Conservation (phyloP, 1,140 invertebrate genomes). For the Lordiphosa clarofinis region DNA sequence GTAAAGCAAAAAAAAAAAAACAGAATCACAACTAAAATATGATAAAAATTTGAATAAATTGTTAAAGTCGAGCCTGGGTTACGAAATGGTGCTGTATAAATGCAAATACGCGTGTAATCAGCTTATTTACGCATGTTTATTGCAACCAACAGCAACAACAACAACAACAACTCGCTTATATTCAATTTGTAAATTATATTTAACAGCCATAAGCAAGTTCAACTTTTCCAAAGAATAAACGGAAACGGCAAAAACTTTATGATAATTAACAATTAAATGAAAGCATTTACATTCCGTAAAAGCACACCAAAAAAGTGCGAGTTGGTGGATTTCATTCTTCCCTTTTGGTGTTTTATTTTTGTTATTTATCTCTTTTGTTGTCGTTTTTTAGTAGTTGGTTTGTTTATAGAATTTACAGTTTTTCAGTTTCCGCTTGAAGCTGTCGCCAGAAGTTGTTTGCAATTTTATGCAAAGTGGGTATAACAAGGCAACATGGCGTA, state of each 20-base stretch:
- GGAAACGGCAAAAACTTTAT: not conserved
- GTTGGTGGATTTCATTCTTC: not conserved
- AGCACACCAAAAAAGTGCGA: no score
- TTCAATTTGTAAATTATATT: constrained; percentile 53
- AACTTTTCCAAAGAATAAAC: not conserved
- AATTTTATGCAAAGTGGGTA: constrained; percentile 13
- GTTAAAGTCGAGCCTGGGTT: constrained; percentile 7
- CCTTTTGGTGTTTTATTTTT: constrained; percentile 14
- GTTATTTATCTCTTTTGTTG: constrained; percentile 2
- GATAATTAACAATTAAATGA: no score
- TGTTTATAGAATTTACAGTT: constrained; percentile 52
- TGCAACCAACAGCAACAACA: no score
- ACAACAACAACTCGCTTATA: constrained; percentile 21
- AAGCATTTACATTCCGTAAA: no score
- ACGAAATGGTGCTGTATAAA: constrained; percentile 49
- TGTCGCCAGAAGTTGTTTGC: constrained; percentile 14
- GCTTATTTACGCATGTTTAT: constrained; percentile 75
- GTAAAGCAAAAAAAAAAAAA: constrained; percentile 8
- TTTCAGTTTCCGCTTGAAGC: constrained; percentile 37
- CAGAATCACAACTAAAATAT: constrained; percentile 55
- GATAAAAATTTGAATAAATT: constrained; percentile 68
- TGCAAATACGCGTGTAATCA: constrained; percentile 76
- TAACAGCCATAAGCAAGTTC: constrained; percentile 29
- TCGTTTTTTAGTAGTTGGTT: constrained; percentile 52
- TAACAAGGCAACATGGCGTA: no score